These are phyloP conservation scores for Chelon auratus DNA, from an alignment of 2,797 vertebrate species.

Conservation along the genomic window DNA sequence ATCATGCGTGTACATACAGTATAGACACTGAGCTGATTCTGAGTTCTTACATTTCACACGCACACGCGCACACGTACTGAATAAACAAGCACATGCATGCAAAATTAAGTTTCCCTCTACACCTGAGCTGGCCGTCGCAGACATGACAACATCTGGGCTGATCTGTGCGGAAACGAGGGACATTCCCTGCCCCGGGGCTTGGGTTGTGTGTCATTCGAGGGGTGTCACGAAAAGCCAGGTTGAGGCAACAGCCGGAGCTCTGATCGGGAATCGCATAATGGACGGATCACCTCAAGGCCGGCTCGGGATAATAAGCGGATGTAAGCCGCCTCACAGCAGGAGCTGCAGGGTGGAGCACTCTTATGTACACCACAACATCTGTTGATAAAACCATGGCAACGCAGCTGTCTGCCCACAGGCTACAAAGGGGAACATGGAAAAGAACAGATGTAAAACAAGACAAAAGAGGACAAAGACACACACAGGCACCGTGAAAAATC, in stretches of 20 bases:
- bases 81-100: constrained; percentile 27
- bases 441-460: constrained; percentile 41
- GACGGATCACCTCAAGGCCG: constrained; percentile 55
- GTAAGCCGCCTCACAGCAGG: constrained; percentile 69
- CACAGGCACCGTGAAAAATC: constrained; percentile 23
- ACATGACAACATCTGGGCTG: constrained; percentile 61
- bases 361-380: constrained; percentile 59
- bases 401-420: constrained; percentile 77
- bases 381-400: constrained; percentile 69
- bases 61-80: constrained; percentile 1
- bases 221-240: constrained; percentile 69
- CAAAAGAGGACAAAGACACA: constrained; percentile 32
- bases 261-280: constrained; percentile 50
- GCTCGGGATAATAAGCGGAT: constrained; percentile 68
- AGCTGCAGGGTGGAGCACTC: constrained; percentile 57
- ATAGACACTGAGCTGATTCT: neutral
- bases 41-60: constrained; percentile 9
- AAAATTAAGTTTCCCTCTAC: constrained; percentile 46
- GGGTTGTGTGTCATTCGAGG: constrained; percentile 62
- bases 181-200: constrained; percentile 46
- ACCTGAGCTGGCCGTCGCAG: constrained; percentile 58
- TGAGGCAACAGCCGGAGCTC: constrained; percentile 49
- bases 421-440: constrained; percentile 56
- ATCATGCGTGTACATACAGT: neutral
- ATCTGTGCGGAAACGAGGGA: constrained; percentile 60